Evolutionary conservation across 2,797 vertebrate species (phyloP).

Genomic region (Microctenopoma steveboyesi): DNA sequence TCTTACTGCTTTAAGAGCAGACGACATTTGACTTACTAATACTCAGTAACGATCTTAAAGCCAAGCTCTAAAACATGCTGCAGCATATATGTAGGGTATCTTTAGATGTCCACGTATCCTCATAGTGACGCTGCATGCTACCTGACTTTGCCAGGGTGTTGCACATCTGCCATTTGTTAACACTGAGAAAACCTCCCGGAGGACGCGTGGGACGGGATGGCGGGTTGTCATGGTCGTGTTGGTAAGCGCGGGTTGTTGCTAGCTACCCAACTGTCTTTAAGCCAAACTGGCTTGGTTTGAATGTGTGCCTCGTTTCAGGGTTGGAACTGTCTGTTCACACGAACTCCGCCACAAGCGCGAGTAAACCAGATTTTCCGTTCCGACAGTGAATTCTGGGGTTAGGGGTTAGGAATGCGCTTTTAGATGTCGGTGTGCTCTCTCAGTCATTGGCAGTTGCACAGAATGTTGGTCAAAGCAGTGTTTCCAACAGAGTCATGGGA

Average conservation of each 20-base stretch:
- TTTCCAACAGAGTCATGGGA: neutral
- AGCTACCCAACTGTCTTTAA: slow-evolving; percentile 44
- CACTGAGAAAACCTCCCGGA: neutral
- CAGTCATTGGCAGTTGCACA: neutral
- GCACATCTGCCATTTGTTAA: neutral
- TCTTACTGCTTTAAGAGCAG: neutral
- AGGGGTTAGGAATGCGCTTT: neutral
- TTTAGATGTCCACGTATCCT: no score
- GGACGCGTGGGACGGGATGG: neutral
- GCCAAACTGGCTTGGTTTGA: neutral
- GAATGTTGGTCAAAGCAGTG: neutral
- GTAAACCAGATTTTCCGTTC: slow-evolving; percentile 30
- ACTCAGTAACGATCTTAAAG: slow-evolving; percentile 5
- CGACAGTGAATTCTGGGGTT: neutral
- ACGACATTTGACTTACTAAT: neutral
- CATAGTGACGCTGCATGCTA: no score
- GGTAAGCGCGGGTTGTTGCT: slow-evolving; percentile 10
- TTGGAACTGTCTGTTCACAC: slow-evolving; percentile 10
- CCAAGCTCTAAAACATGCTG: neutral
- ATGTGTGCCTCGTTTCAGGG: slow-evolving; percentile 22
- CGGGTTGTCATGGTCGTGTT: slow-evolving; percentile 19
- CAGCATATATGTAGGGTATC: no score
- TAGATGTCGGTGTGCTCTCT: neutral
- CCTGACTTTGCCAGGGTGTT: neutral
- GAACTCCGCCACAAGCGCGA: slow-evolving; percentile 52